Base-by-base conservation (phyloP, 2,888 invertebrate species). In the Polydrusus tereticollis region DNA sequence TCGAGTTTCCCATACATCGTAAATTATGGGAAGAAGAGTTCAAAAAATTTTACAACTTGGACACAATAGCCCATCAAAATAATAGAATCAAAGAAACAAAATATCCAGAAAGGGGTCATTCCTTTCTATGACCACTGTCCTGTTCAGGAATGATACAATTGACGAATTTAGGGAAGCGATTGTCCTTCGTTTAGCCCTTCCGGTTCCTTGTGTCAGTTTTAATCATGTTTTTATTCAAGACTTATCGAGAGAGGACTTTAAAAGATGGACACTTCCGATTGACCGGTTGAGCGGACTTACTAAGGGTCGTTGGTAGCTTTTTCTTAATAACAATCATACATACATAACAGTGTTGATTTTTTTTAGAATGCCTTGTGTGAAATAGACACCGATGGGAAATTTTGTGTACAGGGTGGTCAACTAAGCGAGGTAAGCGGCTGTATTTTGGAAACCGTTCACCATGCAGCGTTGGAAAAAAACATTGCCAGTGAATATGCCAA, bases 191-290 rank as follows among this genome's bases (percentile, higher is more conserved):
- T 14, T 26, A 26, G 55, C 55, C 63, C 72, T 72, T 72, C 72
- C 72, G 52, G 68, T 72, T 72, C 72, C 72, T 63, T 38, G 59
- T 72, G 72, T 72, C 64, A 64, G 36, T 62, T 72, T 72, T 68
- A 72, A 72, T 72, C 67, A 72, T 23, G 62, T 29, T 60, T 47
- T 73, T 47, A 73, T 73, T 73, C 73, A 73, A 23, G 18, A 38
- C 21, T 60, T 45, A 60, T 60, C 60, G 60, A 26, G 59, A 60
- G 2, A 12, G 29, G 52, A 6, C 45, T 18, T 63, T 18, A 14
- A 23, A 45, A 50, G 63, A 57, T 63, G 62, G 63, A 21, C 63
- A 43, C 63, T 63, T 69, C 63, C 62, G 69, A 69, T 52, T 69
- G 63, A 69, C 69, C 62, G 69, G 52, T 52, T 52, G n/a, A 29